Evolutionary conservation across 2,888 invertebrate species (phyloP), one percentile per base, ranked within the genome.

Genomic region (Drosophila rellima): DNA sequence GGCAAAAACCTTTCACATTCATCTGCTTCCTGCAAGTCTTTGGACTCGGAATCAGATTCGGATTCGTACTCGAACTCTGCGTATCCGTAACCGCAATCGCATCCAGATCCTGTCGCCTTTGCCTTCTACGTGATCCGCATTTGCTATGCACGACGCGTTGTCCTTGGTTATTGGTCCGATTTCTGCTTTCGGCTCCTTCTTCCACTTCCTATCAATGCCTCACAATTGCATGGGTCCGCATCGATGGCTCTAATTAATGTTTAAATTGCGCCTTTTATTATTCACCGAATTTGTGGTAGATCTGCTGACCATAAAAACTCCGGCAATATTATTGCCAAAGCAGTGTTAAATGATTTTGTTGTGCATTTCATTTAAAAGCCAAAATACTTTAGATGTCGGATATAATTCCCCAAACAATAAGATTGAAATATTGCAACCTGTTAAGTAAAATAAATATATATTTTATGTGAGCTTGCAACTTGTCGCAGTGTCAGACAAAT

Each of bases 161-260:
- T 61, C 55, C 67, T 68, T 63, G 55, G 23, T 55, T 52, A 48
- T 61, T 47, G 57, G 62, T 74, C 35, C 50, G 47, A 59, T 15
- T 62, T 15, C 26, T 18, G 39, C 47, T 51, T 52, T 52, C 61
- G 37, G 33, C 45, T 52, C 15, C 33, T 20, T 42, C 17, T 39
- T 5, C 15, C 2, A 10, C 39, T 23, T 31, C 2, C 3, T 23
- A 48, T 48, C 56, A 45, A 66, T 69, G 64, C 23, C 45, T n/a
- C 47, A 74, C 61, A 78, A 68, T 69, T 72, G 70, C 62, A 73
- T 80, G 74, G 73, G 47, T 78, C 37, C 78, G 80, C 80, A 78
- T 78, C 77, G 73, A 86, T 90, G 82, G 78, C 75, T 88, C 83
- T 90, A 90, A 90, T 90, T 90, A 90, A 85, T 87, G 88, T 85